Evolutionary conservation across 1,140 invertebrate genomes (phyloP).

Genomic region (Belonocnema kinseyi): DNA sequence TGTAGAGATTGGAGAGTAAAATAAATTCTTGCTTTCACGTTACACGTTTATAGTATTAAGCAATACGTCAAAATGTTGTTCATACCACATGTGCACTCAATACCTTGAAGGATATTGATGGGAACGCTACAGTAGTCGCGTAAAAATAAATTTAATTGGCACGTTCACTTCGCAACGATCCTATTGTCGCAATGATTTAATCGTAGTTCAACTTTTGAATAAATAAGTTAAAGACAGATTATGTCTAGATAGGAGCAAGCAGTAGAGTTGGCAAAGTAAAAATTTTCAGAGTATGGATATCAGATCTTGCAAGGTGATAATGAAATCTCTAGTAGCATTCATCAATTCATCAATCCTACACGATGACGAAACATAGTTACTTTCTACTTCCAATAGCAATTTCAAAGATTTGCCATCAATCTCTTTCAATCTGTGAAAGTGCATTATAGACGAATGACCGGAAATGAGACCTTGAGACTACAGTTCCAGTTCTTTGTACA

Average conservation of each 20-base stretch:
- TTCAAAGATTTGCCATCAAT: not conserved
- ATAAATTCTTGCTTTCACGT: no score
- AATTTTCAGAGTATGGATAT: not conserved
- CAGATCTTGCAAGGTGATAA: conserved; percentile 1
- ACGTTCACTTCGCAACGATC: no score
- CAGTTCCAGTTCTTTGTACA: not conserved
- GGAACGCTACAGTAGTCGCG: no score
- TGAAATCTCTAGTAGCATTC: not conserved
- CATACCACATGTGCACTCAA: no score
- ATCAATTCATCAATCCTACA: not conserved
- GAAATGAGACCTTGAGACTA: not conserved
- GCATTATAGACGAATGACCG: not conserved
- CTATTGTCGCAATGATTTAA: no score
- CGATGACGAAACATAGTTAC: not conserved
- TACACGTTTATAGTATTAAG: no score
- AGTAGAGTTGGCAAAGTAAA: not conserved
- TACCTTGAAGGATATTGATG: no score
- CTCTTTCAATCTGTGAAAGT: conserved; percentile 9
- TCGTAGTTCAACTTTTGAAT: no score
- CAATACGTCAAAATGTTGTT: no score
- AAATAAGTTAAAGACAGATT: no score
- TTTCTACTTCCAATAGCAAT: conserved; percentile 18
- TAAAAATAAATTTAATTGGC: no score
- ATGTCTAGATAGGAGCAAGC: not conserved
- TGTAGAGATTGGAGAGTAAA: no score